A percentile compares a stretch with the other conserved stretches of the same genome.
Evolutionary conservation across 2,113 vertebrate genomes (phyloP).

Genomic region (Coptodon bakossiorum): DNA sequence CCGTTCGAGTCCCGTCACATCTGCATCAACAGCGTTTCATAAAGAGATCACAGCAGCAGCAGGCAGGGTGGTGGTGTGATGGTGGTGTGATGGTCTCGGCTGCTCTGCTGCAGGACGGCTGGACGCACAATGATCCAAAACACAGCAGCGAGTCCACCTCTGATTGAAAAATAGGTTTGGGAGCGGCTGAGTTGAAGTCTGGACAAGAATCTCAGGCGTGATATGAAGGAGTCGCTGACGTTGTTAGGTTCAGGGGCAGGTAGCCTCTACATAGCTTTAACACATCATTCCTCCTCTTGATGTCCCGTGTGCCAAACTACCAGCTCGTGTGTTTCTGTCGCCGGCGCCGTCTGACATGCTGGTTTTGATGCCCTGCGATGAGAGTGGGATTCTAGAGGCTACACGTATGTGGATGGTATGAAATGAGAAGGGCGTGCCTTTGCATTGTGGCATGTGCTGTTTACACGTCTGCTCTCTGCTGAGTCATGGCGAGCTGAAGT

Average conservation of each 20-base stretch:
- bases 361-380: background rate
- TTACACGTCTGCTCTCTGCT: background rate
- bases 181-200: background rate
- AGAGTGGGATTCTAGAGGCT: background rate
- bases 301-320: background rate
- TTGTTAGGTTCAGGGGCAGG: background rate
- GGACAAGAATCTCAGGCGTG: background rate
- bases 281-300: background rate
- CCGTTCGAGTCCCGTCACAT: too few relatives aligned
- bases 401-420: background rate
- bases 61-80: too few relatives aligned
- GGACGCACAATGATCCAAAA: too few relatives aligned
- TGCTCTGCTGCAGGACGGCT: too few relatives aligned
- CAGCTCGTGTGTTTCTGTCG: background rate
- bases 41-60: too few relatives aligned
- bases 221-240: background rate
- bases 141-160: background rate
- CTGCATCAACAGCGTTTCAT: too few relatives aligned
- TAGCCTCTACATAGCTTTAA: background rate
- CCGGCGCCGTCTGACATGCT: background rate
- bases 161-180: background rate
- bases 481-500: background rate
- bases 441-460: background rate
- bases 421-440: background rate
- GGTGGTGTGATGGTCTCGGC: too few relatives aligned